Evolutionary conservation across 1,140 invertebrate genomes (phyloP).

Genomic region (Ridgeia piscesae): DNA sequence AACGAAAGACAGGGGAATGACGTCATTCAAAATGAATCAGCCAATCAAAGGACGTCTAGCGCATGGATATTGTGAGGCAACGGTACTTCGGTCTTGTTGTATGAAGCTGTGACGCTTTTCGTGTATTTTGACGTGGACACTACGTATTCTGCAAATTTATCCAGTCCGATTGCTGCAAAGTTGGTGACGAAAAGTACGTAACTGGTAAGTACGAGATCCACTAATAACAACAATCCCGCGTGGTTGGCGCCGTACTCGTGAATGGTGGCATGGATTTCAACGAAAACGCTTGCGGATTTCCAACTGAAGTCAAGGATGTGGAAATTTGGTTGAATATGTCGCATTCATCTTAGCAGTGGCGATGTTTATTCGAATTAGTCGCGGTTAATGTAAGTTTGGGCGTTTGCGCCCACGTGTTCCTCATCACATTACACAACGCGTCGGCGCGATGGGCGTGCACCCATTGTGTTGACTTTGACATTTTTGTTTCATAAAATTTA

Average conservation of each 20-base stretch:
- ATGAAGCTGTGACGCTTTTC: constrained; percentile 74
- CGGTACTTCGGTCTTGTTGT: not conserved
- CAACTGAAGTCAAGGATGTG: constrained; percentile 4
- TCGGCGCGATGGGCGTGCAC: not conserved
- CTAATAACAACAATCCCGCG: constrained; percentile 53
- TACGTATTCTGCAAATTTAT: constrained; percentile 85
- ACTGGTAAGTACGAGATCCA: constrained; percentile 75
- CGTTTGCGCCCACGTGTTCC: constrained; percentile 2
- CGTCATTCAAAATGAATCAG: not conserved
- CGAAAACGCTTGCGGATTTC: constrained; percentile 3
- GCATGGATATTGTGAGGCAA: not conserved
- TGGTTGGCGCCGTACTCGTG: constrained; percentile 29
- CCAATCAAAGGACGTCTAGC: not conserved
- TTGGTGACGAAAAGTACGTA: constrained; percentile 93
- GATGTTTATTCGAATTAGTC: constrained; percentile 6
- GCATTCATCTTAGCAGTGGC: not conserved
- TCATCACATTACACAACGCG: not conserved
- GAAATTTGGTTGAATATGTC: constrained; percentile 6
- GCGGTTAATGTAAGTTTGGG: constrained; percentile 4
- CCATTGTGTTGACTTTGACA: not conserved
- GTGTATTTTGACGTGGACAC: constrained; percentile 90
- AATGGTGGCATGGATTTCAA: constrained; percentile 1
- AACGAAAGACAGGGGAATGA: constrained; percentile 4
- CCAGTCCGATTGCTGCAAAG: constrained; percentile 88
- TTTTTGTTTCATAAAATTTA: not conserved